Percentiles rank a stretch among this genome's conserved stretches.
Conservation (phyloP, 2,797 vertebrate genomes). For the Anas bernieri region DNA sequence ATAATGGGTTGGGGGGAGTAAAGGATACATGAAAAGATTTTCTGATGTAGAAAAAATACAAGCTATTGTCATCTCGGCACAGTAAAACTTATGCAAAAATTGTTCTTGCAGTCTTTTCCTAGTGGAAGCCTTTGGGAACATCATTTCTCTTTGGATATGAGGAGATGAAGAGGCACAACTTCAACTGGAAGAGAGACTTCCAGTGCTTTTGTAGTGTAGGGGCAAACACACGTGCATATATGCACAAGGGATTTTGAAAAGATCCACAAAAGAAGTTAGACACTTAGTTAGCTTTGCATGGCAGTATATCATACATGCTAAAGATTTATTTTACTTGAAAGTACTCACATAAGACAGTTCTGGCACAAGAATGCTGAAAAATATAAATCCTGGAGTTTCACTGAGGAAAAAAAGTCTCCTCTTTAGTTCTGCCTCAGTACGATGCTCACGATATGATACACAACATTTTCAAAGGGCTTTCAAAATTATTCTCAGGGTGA, state of each 20-base stretch:
- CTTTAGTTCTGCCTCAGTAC: background rate
- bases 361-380: background rate
- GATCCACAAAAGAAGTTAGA: background rate
- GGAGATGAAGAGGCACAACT: background rate
- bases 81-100: background rate
- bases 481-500: background rate
- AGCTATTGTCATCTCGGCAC: background rate
- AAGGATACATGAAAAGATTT: background rate
- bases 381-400: background rate
- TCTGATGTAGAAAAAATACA: constrained; percentile 30
- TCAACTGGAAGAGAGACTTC: background rate
- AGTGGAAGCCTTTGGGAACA: background rate
- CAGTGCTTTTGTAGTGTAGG: background rate
- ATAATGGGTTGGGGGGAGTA: background rate
- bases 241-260: background rate
- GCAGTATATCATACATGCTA: background rate
- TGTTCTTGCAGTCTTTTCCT: background rate
- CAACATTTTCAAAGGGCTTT: background rate
- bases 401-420: background rate
- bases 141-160: background rate
- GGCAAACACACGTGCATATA: background rate
- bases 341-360: background rate
- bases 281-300: background rate
- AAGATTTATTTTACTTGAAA: background rate
- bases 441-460: background rate